These are phyloP conservation scores for Gila orcuttii DNA, from an alignment of 2,113 vertebrate genomes.

Conservation along the genomic window DNA sequence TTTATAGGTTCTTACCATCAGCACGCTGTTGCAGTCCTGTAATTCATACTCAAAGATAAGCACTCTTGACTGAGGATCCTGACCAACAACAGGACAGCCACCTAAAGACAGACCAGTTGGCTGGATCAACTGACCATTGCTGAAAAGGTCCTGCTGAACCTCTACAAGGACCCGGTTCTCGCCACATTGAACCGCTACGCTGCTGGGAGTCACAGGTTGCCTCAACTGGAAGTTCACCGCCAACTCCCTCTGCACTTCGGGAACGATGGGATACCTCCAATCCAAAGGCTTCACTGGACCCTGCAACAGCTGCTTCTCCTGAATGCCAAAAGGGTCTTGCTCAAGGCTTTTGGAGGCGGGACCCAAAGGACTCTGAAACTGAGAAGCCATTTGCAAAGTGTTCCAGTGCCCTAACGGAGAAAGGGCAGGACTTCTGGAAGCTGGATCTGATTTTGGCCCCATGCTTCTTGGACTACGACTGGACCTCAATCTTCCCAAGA, in stretches of 20 bases:
- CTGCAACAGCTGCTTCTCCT: conserved; percentile 40
- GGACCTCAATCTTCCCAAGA: neutral
- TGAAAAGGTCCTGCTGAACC: conserved; percentile 65
- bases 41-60: conserved; percentile 68
- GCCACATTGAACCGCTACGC: conserved; percentile 53
- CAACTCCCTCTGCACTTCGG: neutral
- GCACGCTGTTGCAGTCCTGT: conserved; percentile 63
- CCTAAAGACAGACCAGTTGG: conserved; percentile 61
- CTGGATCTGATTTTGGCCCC: neutral
- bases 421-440: neutral
- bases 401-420: neutral
- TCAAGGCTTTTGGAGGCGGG: neutral
- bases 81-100: conserved; percentile 56
- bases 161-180: conserved; percentile 58
- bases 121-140: conserved; percentile 55
- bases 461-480: neutral
- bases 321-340: neutral
- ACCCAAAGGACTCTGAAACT: neutral
- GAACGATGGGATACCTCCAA: conserved; percentile 58
- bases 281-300: conserved; percentile 24
- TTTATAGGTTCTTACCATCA: conserved; percentile 54
- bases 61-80: conserved; percentile 41
- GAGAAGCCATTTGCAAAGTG: neutral
- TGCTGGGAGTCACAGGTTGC: conserved; percentile 11
- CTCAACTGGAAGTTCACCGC: conserved; percentile 52